Conservation (phyloP, 2,888 invertebrate genomes). For the Metacarcinus magister region DNA sequence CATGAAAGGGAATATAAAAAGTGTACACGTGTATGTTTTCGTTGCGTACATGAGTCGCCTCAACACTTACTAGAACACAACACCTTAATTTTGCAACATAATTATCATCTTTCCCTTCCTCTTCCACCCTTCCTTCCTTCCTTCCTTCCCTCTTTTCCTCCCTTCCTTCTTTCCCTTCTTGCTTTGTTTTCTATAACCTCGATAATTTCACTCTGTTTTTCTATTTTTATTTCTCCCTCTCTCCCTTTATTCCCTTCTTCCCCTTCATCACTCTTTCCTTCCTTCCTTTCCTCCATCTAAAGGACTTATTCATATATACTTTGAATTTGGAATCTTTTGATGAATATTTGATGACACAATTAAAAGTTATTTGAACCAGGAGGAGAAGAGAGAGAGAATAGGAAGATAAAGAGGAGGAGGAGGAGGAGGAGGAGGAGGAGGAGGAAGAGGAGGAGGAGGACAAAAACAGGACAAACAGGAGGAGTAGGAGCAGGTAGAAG, state of each 20-base stretch:
- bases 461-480: background rate
- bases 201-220: no score
- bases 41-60: no score
- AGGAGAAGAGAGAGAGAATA: no score
- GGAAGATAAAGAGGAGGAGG: background rate
- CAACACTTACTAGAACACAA: background rate
- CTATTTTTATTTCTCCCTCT: background rate
- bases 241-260: background rate
- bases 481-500: background rate
- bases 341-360: slow-evolving; percentile 3
- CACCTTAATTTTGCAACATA: no score
- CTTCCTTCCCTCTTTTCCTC: background rate
- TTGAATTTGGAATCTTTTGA: slow-evolving; percentile 12
- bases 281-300: background rate
- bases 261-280: background rate
- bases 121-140: background rate
- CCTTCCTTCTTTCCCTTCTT: background rate
- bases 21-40: background rate
- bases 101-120: background rate
- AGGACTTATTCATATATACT: background rate
- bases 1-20: background rate
- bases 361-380: background rate
- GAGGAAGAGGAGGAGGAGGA: no score
- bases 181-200: background rate
- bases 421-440: no score